Evolutionary conservation across 2,797 vertebrate genomes (phyloP), one percentile per base, ranked within the genome.

Genomic region (Masticophis lateralis): DNA sequence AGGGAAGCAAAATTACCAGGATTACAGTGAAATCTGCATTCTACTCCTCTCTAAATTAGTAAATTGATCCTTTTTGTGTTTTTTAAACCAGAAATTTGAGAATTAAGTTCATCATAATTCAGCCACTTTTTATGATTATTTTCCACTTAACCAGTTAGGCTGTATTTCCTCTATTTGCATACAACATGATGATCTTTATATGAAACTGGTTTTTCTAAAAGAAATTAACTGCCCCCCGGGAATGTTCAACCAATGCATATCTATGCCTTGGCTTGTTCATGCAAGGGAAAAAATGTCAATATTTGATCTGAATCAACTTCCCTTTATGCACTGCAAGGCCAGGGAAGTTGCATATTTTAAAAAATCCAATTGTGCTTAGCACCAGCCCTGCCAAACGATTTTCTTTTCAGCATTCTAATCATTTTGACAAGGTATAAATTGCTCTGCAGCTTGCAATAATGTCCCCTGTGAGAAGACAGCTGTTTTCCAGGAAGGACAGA

Each of bases 291-390:
- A 93, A 95, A 94, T 63, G 27, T 95, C 95, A 94, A 8, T 94
- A 91, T 94, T 88, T 91, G 8, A 94, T 94, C 90, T 59, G 86
- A 87, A 32, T 25, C 57, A 60, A 90, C 20, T 86, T 91, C 3
- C 13, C 10, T 90, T 43, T 27, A 7, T 0, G 55, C 61, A 0
- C 0, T 20, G 12, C 79, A 56, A 25, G 79, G 91, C 1, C 92
- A 92, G 2, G 61, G 61, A 32, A 28, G 87, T 5, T 0, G 8
- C 88, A 91, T 25, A 92, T 97, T 97, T 28, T 12, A 4, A 63
- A 94, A 95, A 96, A 93, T 47, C 96, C 91, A 92, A 92, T 94
- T 96, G 96, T 94, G 92, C 90, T 90, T 91, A 53, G 16, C 9
- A 2, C 69, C 92, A 90, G 92, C 11, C 37, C 37, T 83, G 74